Evolutionary conservation across 2,797 vertebrate genomes (phyloP).

Genomic region (Anguilla obscura): DNA sequence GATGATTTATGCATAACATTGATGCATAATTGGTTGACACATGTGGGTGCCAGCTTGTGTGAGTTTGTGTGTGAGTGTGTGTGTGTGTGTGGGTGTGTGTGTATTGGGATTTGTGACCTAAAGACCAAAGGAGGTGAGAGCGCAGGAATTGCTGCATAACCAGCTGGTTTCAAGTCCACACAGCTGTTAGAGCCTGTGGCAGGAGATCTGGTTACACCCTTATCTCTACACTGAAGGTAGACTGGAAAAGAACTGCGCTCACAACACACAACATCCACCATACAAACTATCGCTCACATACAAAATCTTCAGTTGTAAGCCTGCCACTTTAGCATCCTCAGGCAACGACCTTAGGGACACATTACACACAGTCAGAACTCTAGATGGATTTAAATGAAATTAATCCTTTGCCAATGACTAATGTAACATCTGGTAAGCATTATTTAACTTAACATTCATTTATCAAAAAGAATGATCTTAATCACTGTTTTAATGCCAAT

Average conservation of each 20-base stretch:
- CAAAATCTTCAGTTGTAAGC: neutral
- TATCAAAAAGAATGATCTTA: no score
- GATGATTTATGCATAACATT: neutral
- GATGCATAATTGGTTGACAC: neutral
- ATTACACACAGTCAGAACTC: neutral
- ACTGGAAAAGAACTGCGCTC: neutral
- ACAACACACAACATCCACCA: neutral
- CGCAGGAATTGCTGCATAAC: neutral
- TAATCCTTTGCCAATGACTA: neutral
- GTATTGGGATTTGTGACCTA: neutral
- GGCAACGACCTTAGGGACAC: neutral
- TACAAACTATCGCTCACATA: neutral
- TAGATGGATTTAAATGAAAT: neutral
- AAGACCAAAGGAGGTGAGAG: neutral
- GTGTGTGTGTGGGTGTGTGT: neutral
- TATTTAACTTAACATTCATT: neutral
- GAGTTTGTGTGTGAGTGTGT: neutral
- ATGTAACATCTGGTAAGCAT: neutral
- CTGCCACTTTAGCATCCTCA: neutral
- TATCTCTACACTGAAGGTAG: neutral
- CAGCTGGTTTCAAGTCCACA: slow-evolving; percentile 1
- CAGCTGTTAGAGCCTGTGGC: slow-evolving; percentile 7
- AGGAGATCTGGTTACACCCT: slow-evolving; percentile 7
- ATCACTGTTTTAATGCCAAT: neutral
- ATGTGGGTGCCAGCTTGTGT: neutral